Base-by-base conservation (phyloP, 2,797 vertebrate species). In the Lagodon rhomboides region DNA sequence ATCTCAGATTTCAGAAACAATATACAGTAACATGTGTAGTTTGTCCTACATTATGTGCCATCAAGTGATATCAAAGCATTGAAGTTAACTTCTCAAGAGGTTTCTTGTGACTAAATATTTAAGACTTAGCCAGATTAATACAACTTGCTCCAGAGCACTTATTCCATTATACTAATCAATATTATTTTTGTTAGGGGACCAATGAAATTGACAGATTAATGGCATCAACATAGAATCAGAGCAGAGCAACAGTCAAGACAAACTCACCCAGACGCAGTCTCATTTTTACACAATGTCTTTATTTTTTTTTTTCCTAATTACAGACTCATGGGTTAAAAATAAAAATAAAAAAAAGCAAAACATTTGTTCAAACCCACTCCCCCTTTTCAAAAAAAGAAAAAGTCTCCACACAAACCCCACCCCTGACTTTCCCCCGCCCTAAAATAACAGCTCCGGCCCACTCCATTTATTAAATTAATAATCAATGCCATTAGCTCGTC, bases 261-360 rank as follows among this genome's bases (percentile, higher is more conserved):
- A 84, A 85, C 11, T 56, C 46, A 86, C 76, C 86, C 80, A 78
- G 73, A 83, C 77, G 59, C 79, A 15, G 20, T 11, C 75, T 91
- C 58, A 93, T 96, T 96, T 95, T 95, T 95, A 95, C 94, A 96
- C 94, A 96, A 96, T 93, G 92, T 95, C 94, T 96, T 96, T 96
- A 94, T 95, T 94, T 93, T 91, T 91, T 93, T 93, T 95, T 92
- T 85, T 75, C 83, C 92, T 95, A 95, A 95, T 95, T 95, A 96
- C 96, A 96, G 93, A 95, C 94, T 95, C 88, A 95, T 95, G 95
- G 95, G 95, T 95, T 95, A 95, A 96, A 97, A 97, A 96, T 94
- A 89, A 94, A 92, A 95, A 95, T 94, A 89, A 87, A 92, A 93
- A 93, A 95, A 95, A 94, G 88, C 81, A 91, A 94, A 95, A 93